Evolutionary conservation across 2,797 vertebrate species (phyloP).

Genomic region (Fistularia tabacaria): DNA sequence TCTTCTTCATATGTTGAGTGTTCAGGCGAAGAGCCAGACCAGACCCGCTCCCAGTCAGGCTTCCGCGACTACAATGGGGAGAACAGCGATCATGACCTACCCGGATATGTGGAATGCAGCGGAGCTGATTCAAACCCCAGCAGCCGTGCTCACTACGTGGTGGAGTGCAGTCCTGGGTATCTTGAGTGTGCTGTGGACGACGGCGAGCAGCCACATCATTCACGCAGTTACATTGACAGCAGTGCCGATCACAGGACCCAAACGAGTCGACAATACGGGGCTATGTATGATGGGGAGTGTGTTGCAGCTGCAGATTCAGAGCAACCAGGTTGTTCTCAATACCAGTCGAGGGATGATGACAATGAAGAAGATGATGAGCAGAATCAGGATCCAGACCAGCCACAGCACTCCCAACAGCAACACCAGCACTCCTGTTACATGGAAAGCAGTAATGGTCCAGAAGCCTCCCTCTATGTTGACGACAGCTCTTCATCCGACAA

Average conservation of each 20-base stretch:
- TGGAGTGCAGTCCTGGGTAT: conserved; percentile 73
- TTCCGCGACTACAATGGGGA: conserved; percentile 74
- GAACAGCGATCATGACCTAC: conserved; percentile 73
- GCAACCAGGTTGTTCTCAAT: conserved; percentile 69
- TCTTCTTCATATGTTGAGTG: conserved; percentile 72
- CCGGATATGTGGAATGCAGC: conserved; percentile 75
- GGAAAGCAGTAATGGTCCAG: conserved; percentile 69
- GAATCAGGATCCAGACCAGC: conserved; percentile 70
- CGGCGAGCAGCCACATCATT: conserved; percentile 58
- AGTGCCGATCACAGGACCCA: conserved; percentile 70
- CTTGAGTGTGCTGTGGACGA: conserved; percentile 58
- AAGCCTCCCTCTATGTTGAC: conserved; percentile 66
- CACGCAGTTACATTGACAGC: conserved; percentile 77
- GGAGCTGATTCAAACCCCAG: conserved; percentile 68
- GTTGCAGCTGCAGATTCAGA: conserved; percentile 68
- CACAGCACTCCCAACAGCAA: conserved; percentile 67
- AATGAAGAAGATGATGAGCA: conserved; percentile 66
- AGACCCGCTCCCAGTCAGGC: conserved; percentile 67
- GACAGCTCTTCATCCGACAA: conserved; percentile 71
- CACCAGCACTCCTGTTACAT: conserved; percentile 71
- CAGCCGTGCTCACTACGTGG: conserved; percentile 64
- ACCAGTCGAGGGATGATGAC: conserved; percentile 44
- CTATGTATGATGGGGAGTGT: conserved; percentile 52
- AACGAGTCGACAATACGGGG: conserved; percentile 54
- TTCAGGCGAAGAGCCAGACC: conserved; percentile 70